Base-by-base conservation (phyloP, 1,140 invertebrate genomes). In the Achroia grisella region DNA sequence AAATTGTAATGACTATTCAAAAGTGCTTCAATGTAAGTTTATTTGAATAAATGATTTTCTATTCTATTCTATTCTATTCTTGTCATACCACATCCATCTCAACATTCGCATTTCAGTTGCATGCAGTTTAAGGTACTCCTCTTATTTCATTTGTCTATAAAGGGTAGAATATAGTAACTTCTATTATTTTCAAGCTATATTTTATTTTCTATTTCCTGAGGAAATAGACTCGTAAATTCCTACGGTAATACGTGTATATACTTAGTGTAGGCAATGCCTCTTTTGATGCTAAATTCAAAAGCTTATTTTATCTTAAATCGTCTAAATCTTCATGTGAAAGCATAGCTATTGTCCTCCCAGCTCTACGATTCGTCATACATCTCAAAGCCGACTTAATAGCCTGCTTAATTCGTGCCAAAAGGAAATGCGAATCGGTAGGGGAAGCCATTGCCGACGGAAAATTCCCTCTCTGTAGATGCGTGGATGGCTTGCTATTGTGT, bases 351-450 rank as follows among this genome's bases (percentile, higher is more conserved):
- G 59, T 71, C 52, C 58, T 44, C 45, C 44, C 55, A 51, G 56
- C 62, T 69, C 70, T 71, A 72, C 55, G 61, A 82, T 85, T 79
- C 78, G 77, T 85, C 77, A 85, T 81, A 81, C 75, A 56, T 75
- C 71, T 79, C 52, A 65, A 74, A 76, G 64, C 62, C 58, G 59
- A 66, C 69, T 74, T 82, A 82, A 82, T 82, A 85, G 81, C 70
- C 71, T 82, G 77, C 66, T 76, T 85, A 81, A 82, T 81, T 81
- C 73, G 68, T 53, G 61, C 62, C 68, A 72, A 81, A 69, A 85
- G 81, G 78, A 85, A 81, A 81, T 80, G 62, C 60, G 71, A 70
- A 85, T 78, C 76, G 71, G 56, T 52, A 63, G 69, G 74, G 76
- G 80, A 70, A 54, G 59, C 58, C 46, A 57, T 64, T 57, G 63